Base-by-base conservation (phyloP, 2,113 vertebrate species). In the Dromaius novaehollandiae region DNA sequence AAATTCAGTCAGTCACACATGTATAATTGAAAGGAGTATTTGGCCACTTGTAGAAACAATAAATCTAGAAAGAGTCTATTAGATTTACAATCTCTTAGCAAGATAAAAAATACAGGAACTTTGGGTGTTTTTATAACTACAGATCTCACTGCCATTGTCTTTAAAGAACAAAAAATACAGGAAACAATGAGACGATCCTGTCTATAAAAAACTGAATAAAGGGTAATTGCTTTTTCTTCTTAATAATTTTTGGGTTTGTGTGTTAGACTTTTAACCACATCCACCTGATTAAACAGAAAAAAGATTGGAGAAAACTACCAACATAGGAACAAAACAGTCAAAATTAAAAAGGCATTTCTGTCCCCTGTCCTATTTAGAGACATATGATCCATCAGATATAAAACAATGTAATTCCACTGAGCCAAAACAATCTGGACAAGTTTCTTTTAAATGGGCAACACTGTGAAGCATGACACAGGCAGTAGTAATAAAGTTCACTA, bases 41-140 rank as follows among this genome's bases (percentile, higher is more conserved):
- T 89, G 82, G 14, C 60, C 42, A 69, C 68, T 92, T 88, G 53
- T 40, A 68, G 63, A 90, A 83, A 83, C 13, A 81, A 88, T 55
- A 88, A 94, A 70, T 13, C 24, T 38, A 44, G 73, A 78, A 94
- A 74, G 32, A 85, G 38, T 70, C 34, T 20, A 36, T 94, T 85
- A 91, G 66, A 55, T 91, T 92, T 86, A 26, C 64, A 36, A 66
- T 83, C 92, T 90, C 53, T 81, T 88, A 77, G 36, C 17, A 93
- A 81, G 60, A 71, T 17, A 87, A 34, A 68, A 81, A 73, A 42
- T 71, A 75, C 70, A 66, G 68, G 82, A 94, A 46, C 9, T 63
- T 20, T 20, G 4, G 3, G 17, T 89, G 18, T 63, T 94, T 93
- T 89, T 68, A n/a, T 50, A 82, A 58, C 53, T 80, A 63, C 24